Conservation (phyloP, 2,113 vertebrate species). For the Gracilinanus agilis region DNA sequence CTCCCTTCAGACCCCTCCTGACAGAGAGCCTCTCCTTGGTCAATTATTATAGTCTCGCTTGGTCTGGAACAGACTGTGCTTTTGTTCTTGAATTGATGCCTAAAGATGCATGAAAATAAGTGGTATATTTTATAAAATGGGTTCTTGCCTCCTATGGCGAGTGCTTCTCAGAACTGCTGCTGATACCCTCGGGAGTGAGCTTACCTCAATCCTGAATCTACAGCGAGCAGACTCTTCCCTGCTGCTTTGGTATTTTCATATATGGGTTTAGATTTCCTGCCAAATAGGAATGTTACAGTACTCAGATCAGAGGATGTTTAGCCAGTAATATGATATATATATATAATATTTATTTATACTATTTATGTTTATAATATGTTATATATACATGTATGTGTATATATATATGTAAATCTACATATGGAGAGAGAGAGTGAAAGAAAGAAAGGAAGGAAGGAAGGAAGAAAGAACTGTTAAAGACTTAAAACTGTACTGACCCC, state of each 20-base stretch:
- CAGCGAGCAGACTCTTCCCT: not conserved
- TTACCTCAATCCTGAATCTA: not conserved
- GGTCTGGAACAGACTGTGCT: not conserved
- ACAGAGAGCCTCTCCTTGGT: not conserved
- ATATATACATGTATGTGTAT: too few species aligned
- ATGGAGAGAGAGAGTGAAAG: too few species aligned
- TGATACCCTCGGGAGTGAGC: not conserved
- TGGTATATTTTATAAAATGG: not conserved
- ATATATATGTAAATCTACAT: not conserved
- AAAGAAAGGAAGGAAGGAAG: too few species aligned
- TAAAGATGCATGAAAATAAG: constrained; percentile 4
- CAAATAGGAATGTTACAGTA: not conserved
- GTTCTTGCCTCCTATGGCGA: not conserved
- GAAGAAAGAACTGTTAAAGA: not conserved
- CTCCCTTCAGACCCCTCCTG: not conserved
- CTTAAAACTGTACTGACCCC: not conserved
- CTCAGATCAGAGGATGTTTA: not conserved
- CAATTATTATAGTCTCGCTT: not conserved
- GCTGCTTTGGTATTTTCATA: not conserved
- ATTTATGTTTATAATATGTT: not conserved
- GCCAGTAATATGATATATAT: not conserved
- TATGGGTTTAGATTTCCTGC: not conserved
- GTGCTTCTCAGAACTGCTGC: not conserved
- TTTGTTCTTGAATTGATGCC: not conserved
- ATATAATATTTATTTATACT: not conserved